Conservation (phyloP, 2,797 vertebrate species). For the Spinibarbus caldwelli region DNA sequence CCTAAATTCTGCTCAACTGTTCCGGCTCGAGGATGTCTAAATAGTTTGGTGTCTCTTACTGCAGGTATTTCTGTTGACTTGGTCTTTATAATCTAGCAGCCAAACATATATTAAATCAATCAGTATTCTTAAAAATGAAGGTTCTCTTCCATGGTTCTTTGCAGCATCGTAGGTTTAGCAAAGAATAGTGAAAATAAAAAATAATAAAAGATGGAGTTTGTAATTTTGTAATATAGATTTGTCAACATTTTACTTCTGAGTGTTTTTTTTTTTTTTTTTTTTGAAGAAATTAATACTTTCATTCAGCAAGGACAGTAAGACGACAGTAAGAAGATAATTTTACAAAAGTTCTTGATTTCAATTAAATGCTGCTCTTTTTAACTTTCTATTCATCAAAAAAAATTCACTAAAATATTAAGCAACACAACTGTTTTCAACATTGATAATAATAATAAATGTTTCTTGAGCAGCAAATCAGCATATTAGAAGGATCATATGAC, state of each 20-base stretch:
- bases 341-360: neutral
- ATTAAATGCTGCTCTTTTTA: neutral
- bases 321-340: too few species aligned
- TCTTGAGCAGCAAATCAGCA: neutral
- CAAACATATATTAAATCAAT: neutral
- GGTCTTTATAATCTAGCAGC: neutral
- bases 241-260: neutral
- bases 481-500: neutral
- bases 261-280: too few species aligned
- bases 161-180: neutral
- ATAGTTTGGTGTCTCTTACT: neutral
- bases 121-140: neutral
- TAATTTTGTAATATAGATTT: neutral
- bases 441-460: neutral
- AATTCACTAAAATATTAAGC: neutral
- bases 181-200: neutral
- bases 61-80: neutral
- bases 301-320: neutral
- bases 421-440: neutral
- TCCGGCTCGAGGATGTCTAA: neutral
- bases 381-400: neutral
- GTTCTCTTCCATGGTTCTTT: neutral
- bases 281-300: neutral
- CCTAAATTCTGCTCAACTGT: slow-evolving; percentile 48
- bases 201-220: neutral